Evolutionary conservation across 2,113 vertebrate species (phyloP), one percentile per base, ranked within the genome.

Genomic region (Tyrannus savana): DNA sequence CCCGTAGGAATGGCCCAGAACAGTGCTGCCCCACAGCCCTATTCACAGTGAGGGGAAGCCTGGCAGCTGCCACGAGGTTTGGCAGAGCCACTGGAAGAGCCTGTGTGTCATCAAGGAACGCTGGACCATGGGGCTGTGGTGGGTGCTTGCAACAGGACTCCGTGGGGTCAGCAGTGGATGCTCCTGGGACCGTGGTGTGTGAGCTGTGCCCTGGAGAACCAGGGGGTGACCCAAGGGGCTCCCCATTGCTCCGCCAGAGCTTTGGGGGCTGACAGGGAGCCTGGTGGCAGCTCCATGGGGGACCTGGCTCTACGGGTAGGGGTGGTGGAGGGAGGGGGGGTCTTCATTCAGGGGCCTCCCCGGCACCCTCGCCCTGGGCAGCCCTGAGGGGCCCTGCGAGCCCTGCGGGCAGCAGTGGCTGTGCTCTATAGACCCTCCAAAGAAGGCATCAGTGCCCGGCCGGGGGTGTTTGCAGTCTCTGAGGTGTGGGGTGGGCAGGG

Each of bases 21-120:
- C 25, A n/a, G 14, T 3, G 47, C 19, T 47, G 22, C 8, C 42
- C 67, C 12, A 5, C 1, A 5, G 21, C 4, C 37, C n/a, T 7
- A 1, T 33, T 12, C 0, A 0, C 4, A 14, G 9, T 0, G 6
- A 27, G 8, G 16, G 11, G 14, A 25, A 66, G 5, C 16, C 46
- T 66, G 28, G 24, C 49, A 52, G 27, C 23, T 42, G 12, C 33
- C 41, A 3, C 0, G 0, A 39, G 7, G 13, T 37, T 35, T 41
- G 69, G n/a, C 17, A 64, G 79, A 67, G 52, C 30, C 3, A 0
- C n/a, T n/a, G 64, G 52, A 10, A 31, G 16, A 67, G 39, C 41
- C 37, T 0, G 0, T 7, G 31, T 0, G 3, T 1, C 50, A 41
- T 30, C 0, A 0, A 42, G 68, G 25, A 33, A 41, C 7, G 42